Base-by-base conservation (phyloP, 2,888 invertebrate species). In the Oscheius sp. region DNA sequence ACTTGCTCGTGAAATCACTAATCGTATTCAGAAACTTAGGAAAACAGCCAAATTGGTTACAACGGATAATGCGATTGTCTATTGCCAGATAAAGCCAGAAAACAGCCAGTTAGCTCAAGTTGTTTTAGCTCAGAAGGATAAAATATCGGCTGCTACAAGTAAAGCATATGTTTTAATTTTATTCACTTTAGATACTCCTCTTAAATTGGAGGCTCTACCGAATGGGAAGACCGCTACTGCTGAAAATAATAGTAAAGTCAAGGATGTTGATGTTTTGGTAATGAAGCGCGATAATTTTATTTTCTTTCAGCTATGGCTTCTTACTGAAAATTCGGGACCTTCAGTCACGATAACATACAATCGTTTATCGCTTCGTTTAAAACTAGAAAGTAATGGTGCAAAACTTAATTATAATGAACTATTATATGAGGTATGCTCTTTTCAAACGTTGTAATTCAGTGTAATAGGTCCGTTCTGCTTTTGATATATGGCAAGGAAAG, bases 11-110 rank as follows among this genome's bases (percentile, higher is more conserved):
- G 98, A 99, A 88, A 91, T 97, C 26, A 93, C 95, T 70, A 98
- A 97, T 86, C 91, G 97, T 66, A 90, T 98, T 32, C 98, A 99
- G 87, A 96, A 95, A 87, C 89, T 98, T 12, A 90, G 97, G 69
- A 99, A 99, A 88, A 94, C 95, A 86, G 85, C 80, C 12, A 83
- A 83, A 30, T 72, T 85, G 6, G 69, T 80, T 1, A 70, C 78
- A 6, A 80, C 80, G 14, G 80, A 83, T 51, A 30, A 47, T 14
- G 84, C 83, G 3, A 56, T 67, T 8, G 77, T 79, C 17, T 75
- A 78, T 61, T 67, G 76, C 47, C 67, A 69, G 3, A 72, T 82
- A 28, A 41, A 33, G 47, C 80, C 80, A 20, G 71, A 67, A 6
- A 77, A 68, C 17, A 73, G 71, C 9, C 71, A 72, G n/a, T 63